These are phyloP conservation scores for Lithophane leautieri DNA, from an alignment of 2,888 invertebrate genomes.

Conservation along the genomic window DNA sequence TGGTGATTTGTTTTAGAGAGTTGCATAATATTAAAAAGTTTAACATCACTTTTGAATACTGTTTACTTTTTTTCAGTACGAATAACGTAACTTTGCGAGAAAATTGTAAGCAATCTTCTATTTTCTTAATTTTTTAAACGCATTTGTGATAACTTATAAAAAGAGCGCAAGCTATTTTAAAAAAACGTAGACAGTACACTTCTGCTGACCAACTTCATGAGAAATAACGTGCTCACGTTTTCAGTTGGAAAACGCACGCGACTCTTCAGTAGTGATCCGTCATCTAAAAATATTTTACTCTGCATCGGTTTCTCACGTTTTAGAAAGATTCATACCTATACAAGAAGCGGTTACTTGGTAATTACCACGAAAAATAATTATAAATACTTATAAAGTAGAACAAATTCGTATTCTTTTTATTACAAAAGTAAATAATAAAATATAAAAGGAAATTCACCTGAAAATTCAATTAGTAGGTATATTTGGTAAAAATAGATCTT, in stretches of 20 bases:
- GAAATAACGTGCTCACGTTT: constrained; percentile 53
- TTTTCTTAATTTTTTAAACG: not conserved
- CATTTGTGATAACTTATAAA: not conserved
- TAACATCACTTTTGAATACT: not conserved
- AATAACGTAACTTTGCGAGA: not conserved
- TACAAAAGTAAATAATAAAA: not conserved
- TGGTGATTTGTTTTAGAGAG: not conserved
- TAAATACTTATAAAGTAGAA: not conserved
- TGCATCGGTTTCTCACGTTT: constrained; percentile 48
- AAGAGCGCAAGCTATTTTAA: not conserved
- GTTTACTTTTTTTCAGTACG: not conserved
- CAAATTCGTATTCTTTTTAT: not conserved
- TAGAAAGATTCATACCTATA: constrained; percentile 18
- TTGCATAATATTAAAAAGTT: not conserved
- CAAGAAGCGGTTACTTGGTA: not conserved
- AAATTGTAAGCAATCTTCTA: not conserved
- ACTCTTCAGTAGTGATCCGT: constrained; percentile 40
- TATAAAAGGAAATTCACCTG: not conserved
- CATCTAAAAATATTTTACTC: constrained; percentile 59
- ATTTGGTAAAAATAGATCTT: not conserved
- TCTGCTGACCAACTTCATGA: constrained; percentile 42
- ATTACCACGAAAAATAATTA: no score
- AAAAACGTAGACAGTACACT: not conserved
- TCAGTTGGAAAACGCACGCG: constrained; percentile 51
- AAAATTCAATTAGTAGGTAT: not conserved